Base-by-base conservation (phyloP, 2,888 invertebrate genomes). In the Portevinia maculata region DNA sequence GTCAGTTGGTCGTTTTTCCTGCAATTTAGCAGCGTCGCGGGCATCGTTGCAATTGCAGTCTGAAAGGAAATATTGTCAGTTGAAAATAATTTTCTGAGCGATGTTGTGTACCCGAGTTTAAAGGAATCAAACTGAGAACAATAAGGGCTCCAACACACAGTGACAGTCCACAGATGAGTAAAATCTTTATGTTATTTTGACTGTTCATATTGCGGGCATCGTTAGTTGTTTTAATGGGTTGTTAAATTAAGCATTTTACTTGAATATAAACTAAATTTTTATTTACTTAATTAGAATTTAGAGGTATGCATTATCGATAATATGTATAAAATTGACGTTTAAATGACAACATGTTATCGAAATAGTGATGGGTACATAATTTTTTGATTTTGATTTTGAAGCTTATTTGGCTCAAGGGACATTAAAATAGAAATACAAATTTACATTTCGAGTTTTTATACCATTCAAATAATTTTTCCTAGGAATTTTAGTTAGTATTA, bases 121-220 rank as follows among this genome's bases (percentile, higher is more conserved):
- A 86, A 37, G 89, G 89, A 86, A 89, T 86, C n/a, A 90, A 70
- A 84, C 89, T 89, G 30, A 89, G 86, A 32, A 89, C 87, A 30
- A 87, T 84, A 37, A 89, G 86, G 65, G 88, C 89, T 15, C 89
- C 89, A 28, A 90, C 19, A 41, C 89, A 89, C 73, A 89, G 88
- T 8, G 86, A 74, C 13, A 89, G 83, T 13, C 89, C 89, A 74
- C 88, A 89, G 9, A 89, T 87, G 52, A 89, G 88, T 4, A 90
- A 71, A 41, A 75, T 53, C 19, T 78, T 78, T 21, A 83, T 44
- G 9, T 37, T 78, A 71, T 55, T 78, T 69, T 78, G 71, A n/a
- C 60, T 15, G n/a, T 52, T 73, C 83, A 83, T 83, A 8, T 78
- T 81, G 7, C 11, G 39, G 32, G 13, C 81, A 75, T 75, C n/a